A percentile compares a stretch with the other conserved stretches of the same genome.
Conservation (phyloP, 64 coral and sea anemone species). For the Cladopsammia gracilis region DNA sequence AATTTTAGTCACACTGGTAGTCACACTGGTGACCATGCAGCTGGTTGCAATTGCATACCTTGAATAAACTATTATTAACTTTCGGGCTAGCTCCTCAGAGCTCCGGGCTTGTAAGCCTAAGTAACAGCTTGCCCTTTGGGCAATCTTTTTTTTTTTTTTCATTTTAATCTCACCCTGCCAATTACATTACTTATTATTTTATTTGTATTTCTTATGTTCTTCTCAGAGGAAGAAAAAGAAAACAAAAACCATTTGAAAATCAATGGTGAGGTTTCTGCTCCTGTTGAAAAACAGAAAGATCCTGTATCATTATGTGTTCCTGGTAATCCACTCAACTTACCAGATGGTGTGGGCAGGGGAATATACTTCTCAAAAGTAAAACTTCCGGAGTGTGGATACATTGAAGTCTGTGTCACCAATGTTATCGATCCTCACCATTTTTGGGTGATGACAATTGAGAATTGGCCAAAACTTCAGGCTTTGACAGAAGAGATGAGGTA, state of each 20-base stretch:
- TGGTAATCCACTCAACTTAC: slow-evolving; percentile 59
- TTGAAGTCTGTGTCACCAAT: slow-evolving; percentile 85
- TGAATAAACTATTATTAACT: no score
- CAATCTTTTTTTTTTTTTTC: no score
- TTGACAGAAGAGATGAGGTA: slow-evolving; percentile 87
- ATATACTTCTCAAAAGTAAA: slow-evolving; percentile 74
- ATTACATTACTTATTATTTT: no score
- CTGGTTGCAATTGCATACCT: no score
- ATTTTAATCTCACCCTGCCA: no score
- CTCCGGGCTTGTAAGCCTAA: no score
- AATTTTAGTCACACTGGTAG: no score
- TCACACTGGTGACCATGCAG: no score
- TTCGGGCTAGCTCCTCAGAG: no score
- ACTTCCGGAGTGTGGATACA: slow-evolving; percentile 71
- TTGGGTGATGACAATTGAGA: slow-evolving; percentile 88
- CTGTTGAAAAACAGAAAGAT: background rate
- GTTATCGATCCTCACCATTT: slow-evolving; percentile 83
- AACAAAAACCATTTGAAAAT: background rate
- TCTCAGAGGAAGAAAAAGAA: background rate
- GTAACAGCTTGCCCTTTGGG: no score
- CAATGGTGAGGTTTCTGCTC: background rate
- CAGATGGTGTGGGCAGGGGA: slow-evolving; percentile 89
- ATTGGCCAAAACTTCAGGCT: slow-evolving; percentile 76
- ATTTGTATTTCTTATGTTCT: no score
- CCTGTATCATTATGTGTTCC: background rate